Percentiles rank a stretch among this genome's conserved stretches.
Evolutionary conservation across 1,140 invertebrate genomes (phyloP).

Genomic region (Druon quercuslanigerum): DNA sequence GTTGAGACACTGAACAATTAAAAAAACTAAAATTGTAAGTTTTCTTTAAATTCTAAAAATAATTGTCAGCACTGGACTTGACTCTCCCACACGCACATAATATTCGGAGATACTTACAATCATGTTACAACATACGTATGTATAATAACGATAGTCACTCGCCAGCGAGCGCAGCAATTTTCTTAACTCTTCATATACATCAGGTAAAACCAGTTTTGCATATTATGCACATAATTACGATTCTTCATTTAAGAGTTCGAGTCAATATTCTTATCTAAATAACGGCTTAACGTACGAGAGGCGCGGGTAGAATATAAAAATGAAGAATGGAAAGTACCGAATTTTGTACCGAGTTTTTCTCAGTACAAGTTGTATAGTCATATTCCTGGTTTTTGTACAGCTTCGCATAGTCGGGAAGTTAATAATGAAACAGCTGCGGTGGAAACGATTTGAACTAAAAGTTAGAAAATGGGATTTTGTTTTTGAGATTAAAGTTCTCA

Average conservation of each 20-base stretch:
- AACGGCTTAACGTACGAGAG: constrained; percentile 27
- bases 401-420: background rate
- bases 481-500: too few species aligned
- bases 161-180: constrained; percentile 67
- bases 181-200: constrained; percentile 34
- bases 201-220: constrained; percentile 46
- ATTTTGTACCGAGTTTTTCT: background rate
- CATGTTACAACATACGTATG: constrained; percentile 21
- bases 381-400: constrained; percentile 13
- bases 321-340: constrained; percentile 4
- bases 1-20: background rate
- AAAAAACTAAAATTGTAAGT: background rate
- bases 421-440: background rate
- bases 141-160: constrained; percentile 68
- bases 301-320: constrained; percentile 26
- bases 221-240: constrained; percentile 39
- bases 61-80: constrained; percentile 38
- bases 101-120: constrained; percentile 11
- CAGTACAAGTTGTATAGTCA: background rate
- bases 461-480: too few species aligned
- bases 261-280: constrained; percentile 26
- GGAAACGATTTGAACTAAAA: too few species aligned
- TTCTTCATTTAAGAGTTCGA: constrained; percentile 33
- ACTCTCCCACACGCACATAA: constrained; percentile 42
- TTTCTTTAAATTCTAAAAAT: constrained; percentile 6